phyloP scores from a whole-genome alignment of 2,113 vertebrate species.

The Mandrillus leucophaeus region DNA sequence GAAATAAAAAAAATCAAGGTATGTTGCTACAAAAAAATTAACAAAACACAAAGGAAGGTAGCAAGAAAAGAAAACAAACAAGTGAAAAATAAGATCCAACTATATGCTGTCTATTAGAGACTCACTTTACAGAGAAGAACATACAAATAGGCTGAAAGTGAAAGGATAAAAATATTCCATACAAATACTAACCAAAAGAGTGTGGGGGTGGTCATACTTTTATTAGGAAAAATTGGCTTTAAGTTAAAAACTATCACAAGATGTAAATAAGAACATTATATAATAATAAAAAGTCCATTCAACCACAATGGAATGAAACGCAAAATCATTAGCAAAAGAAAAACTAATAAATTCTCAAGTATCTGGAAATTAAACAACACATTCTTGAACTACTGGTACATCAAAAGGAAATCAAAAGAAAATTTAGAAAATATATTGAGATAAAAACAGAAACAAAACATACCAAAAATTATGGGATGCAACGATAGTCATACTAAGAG shows the following conservation, averaged over 20 bases:
- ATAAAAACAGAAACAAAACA: slow-evolving; percentile 30
- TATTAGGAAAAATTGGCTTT: neutral
- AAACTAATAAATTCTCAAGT: slow-evolving; percentile 30
- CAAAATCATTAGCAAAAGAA: slow-evolving; percentile 24
- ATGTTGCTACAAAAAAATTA: neutral
- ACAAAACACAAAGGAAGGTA: neutral
- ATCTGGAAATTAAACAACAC: neutral
- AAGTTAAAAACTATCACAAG: neutral
- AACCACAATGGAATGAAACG: neutral
- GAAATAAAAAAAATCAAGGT: neutral
- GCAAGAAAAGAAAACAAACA: neutral
- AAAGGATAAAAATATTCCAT: neutral
- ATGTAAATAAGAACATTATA: neutral
- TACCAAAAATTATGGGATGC: neutral
- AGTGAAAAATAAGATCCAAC: neutral
- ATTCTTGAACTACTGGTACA: neutral
- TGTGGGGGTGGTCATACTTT: neutral
- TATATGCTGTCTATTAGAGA: neutral
- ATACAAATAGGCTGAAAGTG: neutral
- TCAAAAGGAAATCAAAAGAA: neutral
- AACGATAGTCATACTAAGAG: neutral
- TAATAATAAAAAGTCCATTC: neutral
- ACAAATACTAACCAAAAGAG: neutral
- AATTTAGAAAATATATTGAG: slow-evolving; percentile 26
- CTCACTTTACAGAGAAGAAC: neutral